Evolutionary conservation across 2,113 vertebrate species (phyloP).

Genomic region (Bostrychus sinensis): DNA sequence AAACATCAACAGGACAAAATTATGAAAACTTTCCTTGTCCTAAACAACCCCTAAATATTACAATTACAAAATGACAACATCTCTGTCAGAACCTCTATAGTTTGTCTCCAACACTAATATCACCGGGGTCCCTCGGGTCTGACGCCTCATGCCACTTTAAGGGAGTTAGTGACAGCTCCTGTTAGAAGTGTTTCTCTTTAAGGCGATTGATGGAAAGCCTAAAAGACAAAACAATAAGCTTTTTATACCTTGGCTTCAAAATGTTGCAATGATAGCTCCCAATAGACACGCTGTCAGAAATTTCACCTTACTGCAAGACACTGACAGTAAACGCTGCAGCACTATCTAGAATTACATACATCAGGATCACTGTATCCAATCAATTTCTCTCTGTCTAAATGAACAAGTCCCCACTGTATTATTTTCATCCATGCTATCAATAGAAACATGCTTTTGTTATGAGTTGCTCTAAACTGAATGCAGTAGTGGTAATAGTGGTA

Average conservation of each 20-base stretch:
- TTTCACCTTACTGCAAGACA: not conserved
- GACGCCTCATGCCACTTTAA: constrained; percentile 1
- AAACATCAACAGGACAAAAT: too few species aligned
- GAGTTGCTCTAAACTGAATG: not conserved
- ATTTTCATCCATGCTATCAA: not conserved
- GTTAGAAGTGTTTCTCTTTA: not conserved
- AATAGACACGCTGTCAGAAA: constrained; percentile 38
- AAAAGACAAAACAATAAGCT: constrained; percentile 5
- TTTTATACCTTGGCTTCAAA: constrained; percentile 23
- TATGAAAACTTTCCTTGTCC: not conserved
- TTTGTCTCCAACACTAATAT: not conserved
- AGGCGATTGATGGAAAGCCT: not conserved
- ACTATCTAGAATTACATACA: not conserved
- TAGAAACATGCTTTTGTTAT: not conserved
- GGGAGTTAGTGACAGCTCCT: constrained; percentile 1
- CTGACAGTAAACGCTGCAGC: constrained; percentile 34
- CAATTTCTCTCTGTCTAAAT: not conserved
- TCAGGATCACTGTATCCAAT: constrained; percentile 2
- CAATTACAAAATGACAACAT: not conserved
- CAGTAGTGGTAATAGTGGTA: too few species aligned
- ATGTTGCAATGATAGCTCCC: constrained; percentile 33
- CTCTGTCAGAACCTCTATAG: not conserved
- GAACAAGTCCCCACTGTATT: not conserved
- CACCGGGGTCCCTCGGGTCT: not conserved
- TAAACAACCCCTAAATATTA: not conserved